Evolutionary conservation across 2,888 invertebrate genomes (phyloP).

Genomic region (Campopleginae sp.): DNA sequence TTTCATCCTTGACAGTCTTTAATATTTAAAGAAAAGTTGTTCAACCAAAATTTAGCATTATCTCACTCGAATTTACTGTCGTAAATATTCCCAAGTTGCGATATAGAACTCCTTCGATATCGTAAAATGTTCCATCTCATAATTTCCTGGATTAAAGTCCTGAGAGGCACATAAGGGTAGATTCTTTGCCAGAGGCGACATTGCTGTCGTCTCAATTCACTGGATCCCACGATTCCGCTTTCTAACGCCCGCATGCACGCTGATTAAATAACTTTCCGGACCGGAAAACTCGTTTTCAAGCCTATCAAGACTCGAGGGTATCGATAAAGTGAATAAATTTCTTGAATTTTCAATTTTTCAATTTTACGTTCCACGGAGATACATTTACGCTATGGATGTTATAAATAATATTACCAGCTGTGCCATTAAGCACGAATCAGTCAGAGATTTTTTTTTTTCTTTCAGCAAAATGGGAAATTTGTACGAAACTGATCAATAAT

Average conservation of each 20-base stretch:
- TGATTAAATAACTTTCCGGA: constrained; percentile 69
- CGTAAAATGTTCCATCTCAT: background rate
- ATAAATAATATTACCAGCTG: background rate
- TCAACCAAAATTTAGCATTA: background rate
- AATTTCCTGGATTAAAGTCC: constrained; percentile 31
- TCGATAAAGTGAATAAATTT: constrained; percentile 7
- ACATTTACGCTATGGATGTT: background rate
- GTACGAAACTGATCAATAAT: constrained; percentile 1
- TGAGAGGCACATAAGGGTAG: constrained; percentile 55
- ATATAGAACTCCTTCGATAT: constrained; percentile 5
- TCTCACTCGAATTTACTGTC: background rate
- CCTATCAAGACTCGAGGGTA: constrained; percentile 15
- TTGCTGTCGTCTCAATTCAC: constrained; percentile 36
- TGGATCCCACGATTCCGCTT: constrained; percentile 66
- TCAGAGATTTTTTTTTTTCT: background rate
- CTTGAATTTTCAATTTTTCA: constrained; percentile 3
- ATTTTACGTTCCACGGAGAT: background rate
- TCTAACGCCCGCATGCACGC: constrained; percentile 67
- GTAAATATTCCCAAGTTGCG: background rate
- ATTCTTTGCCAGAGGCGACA: constrained; percentile 35
- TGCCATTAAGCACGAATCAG: background rate
- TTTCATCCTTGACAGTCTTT: background rate
- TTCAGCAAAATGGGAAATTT: background rate
- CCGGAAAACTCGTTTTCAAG: constrained; percentile 62
- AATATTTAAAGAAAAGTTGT: background rate